phyloP scores from a whole-genome alignment of 2,113 vertebrate genomes.

The Protomyctophum bolini region DNA sequence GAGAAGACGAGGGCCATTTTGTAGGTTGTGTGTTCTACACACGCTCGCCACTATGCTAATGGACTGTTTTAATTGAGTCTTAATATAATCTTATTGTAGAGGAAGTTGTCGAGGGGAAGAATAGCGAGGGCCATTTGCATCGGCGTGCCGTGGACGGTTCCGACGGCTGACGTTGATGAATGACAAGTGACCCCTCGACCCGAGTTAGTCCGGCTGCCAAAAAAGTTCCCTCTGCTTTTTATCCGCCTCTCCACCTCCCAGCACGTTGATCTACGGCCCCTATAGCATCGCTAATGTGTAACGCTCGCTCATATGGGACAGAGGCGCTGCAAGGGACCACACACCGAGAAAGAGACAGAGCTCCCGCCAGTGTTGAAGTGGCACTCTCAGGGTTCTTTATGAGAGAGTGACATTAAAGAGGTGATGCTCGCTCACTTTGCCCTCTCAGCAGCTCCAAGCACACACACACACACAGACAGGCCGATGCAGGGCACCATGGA shows the following conservation, averaged over 20 bases:
- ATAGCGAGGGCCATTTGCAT: slow-evolving; percentile 49
- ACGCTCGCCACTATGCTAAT: slow-evolving; percentile 53
- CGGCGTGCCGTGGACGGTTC: slow-evolving; percentile 18
- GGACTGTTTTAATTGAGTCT: slow-evolving; percentile 62
- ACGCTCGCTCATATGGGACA: slow-evolving; percentile 6
- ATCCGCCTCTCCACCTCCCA: neutral
- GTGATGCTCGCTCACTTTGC: neutral
- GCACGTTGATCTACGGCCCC: neutral
- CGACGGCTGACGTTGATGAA: slow-evolving; percentile 58
- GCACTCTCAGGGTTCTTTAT: neutral
- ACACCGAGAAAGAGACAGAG: neutral
- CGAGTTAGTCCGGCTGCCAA: slow-evolving; percentile 15
- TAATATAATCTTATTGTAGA: slow-evolving; percentile 46
- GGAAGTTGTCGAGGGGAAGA: slow-evolving; percentile 12
- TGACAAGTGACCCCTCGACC: slow-evolving; percentile 63
- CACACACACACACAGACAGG: slow-evolving; percentile 1
- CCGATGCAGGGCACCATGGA: slow-evolving; percentile 41
- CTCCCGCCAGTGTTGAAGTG: slow-evolving; percentile 16
- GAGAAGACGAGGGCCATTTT: neutral
- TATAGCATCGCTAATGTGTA: slow-evolving; percentile 13
- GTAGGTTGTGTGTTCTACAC: slow-evolving; percentile 17
- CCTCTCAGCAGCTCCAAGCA: slow-evolving; percentile 31
- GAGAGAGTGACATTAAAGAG: slow-evolving; percentile 10
- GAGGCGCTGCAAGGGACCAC: slow-evolving; percentile 2
- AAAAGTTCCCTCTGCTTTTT: slow-evolving; percentile 34